Evolutionary conservation across 2,888 invertebrate species (phyloP).

Genomic region (Folsomia manolachei): DNA sequence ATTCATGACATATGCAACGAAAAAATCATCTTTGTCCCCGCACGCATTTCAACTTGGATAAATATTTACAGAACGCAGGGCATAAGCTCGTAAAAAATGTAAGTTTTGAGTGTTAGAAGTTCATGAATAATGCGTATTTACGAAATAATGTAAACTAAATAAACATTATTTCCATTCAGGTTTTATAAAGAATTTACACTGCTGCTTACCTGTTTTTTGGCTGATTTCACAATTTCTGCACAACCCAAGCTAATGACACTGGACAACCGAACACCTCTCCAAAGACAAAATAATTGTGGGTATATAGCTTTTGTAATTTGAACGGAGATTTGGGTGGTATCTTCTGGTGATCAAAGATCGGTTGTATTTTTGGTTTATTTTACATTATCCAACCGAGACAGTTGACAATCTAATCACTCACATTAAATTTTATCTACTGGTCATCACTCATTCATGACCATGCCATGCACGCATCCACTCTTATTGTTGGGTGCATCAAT

Average conservation of each 20-base stretch:
- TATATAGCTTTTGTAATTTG: too few relatives aligned
- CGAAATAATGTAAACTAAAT: too few relatives aligned
- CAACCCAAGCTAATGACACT: too few relatives aligned
- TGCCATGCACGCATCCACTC: background rate
- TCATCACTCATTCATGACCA: background rate
- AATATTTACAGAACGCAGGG: constrained; percentile 8
- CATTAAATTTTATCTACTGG: background rate
- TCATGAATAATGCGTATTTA: too few relatives aligned
- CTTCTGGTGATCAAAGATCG: background rate
- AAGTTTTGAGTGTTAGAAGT: too few relatives aligned
- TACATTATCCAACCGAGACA: background rate
- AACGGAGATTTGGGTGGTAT: background rate
- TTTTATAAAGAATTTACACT: too few relatives aligned
- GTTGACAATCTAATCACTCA: background rate
- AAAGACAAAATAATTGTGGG: too few relatives aligned
- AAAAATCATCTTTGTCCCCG: background rate
- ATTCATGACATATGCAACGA: background rate
- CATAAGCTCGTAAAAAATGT: background rate
- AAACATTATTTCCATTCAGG: too few relatives aligned
- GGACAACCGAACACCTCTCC: too few relatives aligned
- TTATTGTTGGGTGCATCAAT: background rate
- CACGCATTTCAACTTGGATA: too few relatives aligned
- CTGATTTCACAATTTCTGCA: too few relatives aligned
- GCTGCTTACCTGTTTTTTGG: too few relatives aligned
- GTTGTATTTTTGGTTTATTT: background rate